phyloP scores from a whole-genome alignment of 2,888 invertebrate species.

The Hydrotaea diabolus region DNA sequence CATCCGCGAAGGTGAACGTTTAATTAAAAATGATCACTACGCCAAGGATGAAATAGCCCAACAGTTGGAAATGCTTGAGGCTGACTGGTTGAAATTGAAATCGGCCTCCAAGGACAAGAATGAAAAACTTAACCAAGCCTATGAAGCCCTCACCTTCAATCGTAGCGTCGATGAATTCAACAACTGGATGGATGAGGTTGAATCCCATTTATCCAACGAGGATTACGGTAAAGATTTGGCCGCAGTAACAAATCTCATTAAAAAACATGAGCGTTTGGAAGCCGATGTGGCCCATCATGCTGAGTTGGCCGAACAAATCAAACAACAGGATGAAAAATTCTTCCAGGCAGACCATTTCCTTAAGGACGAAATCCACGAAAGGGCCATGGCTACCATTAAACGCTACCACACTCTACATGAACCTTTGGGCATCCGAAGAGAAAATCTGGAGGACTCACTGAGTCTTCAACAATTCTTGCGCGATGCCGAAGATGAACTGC shows the following conservation, averaged over 20 bases:
- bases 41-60: slow-evolving; percentile 92
- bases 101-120: slow-evolving; percentile 91
- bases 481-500: slow-evolving; percentile 95
- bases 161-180: slow-evolving; percentile 96
- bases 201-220: slow-evolving; percentile 84
- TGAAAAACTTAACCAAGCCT: slow-evolving; percentile 92
- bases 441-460: slow-evolving; percentile 95
- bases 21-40: slow-evolving; percentile 91
- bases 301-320: slow-evolving; percentile 90
- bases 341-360: slow-evolving; percentile 92
- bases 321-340: slow-evolving; percentile 90
- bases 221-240: slow-evolving; percentile 91
- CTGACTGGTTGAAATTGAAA: slow-evolving; percentile 92
- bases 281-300: slow-evolving; percentile 91
- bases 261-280: slow-evolving; percentile 91
- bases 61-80: slow-evolving; percentile 91
- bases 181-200: slow-evolving; percentile 94
- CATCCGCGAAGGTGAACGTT: slow-evolving; percentile 88
- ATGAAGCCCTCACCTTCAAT: slow-evolving; percentile 93
- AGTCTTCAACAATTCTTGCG: slow-evolving; percentile 93
- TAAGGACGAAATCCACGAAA: slow-evolving; percentile 90
- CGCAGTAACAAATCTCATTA: slow-evolving; percentile 91
- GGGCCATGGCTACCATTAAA: slow-evolving; percentile 86
- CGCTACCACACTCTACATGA: slow-evolving; percentile 91
- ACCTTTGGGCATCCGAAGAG: slow-evolving; percentile 94